Conservation (phyloP, 2,113 vertebrate genomes). For the Pithys albifrons region DNA sequence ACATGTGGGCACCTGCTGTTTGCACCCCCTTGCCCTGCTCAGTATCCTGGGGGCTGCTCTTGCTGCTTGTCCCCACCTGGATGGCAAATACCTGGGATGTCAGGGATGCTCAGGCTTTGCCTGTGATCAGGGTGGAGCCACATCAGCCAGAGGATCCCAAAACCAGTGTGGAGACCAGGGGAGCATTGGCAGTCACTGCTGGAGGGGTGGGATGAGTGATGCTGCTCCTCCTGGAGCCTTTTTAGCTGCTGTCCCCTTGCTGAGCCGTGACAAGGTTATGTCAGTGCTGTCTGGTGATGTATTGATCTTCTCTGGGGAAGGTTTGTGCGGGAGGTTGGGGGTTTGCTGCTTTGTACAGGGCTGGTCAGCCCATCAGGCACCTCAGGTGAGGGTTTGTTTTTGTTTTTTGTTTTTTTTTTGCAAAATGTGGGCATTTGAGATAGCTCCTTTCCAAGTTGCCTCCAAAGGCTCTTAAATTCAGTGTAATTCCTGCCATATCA, state of each 20-base stretch:
- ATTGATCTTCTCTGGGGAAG: conserved; percentile 79
- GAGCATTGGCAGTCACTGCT: conserved; percentile 57
- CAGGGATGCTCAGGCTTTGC: conserved; percentile 62
- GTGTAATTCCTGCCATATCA: conserved; percentile 29
- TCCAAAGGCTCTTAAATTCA: background rate
- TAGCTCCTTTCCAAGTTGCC: background rate
- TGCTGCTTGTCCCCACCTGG: conserved; percentile 61
- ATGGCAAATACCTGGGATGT: conserved; percentile 65
- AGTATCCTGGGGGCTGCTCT: conserved; percentile 58
- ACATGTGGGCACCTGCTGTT: background rate
- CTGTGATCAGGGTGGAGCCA: conserved; percentile 36
- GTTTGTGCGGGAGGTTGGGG: conserved; percentile 72
- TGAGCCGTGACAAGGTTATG: conserved; percentile 81
- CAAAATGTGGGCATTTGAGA: conserved; percentile 15
- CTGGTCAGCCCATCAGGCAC: conserved; percentile 48
- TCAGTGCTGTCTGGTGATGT: conserved; percentile 78
- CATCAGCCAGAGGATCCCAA: conserved; percentile 74
- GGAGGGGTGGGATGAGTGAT: background rate
- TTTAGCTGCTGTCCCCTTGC: conserved; percentile 77
- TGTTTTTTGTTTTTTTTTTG: background rate
- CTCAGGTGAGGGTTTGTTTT: background rate
- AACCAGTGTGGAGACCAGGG: conserved; percentile 61
- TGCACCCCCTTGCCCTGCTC: conserved; percentile 70
- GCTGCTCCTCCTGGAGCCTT: conserved; percentile 41
- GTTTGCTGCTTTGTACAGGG: conserved; percentile 71